These are phyloP conservation scores for Tetramorium parvispinum DNA, from an alignment of 1,140 invertebrate species.

Conservation along the genomic window DNA sequence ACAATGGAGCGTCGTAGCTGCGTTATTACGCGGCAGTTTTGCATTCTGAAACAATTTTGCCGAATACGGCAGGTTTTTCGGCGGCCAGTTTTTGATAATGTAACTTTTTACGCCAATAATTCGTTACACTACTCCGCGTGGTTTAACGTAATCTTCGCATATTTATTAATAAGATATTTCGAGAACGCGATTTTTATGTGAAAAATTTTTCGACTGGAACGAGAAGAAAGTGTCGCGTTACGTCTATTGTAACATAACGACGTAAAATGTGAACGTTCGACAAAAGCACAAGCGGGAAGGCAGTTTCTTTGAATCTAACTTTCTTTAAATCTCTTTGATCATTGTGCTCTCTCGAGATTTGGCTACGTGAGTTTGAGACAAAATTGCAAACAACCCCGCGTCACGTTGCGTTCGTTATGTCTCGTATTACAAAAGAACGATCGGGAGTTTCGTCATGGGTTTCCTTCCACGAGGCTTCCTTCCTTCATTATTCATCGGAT, in stretches of 20 bases:
- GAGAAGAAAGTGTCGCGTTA: neutral
- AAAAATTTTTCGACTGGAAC: neutral
- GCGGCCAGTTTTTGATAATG: neutral
- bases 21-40: neutral
- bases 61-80: neutral
- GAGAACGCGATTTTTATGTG: neutral
- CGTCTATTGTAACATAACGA: neutral
- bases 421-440: slow-evolving; percentile 19
- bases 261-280: slow-evolving; percentile 6
- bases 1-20: slow-evolving; percentile 28
- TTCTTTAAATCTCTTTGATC: neutral
- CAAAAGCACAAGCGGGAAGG: neutral
- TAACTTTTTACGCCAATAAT: neutral
- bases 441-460: neutral
- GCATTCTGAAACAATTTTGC: neutral
- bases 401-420: neutral
- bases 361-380: neutral
- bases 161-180: neutral
- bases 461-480: slow-evolving; percentile 37
- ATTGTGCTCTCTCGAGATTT: neutral
- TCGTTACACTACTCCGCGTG: neutral
- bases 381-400: slow-evolving; percentile 31
- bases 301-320: neutral
- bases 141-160: neutral
- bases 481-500: slow-evolving; percentile 66